phyloP scores from a whole-genome alignment of 2,113 vertebrate species.

The Chloropsis cyanopogon region DNA sequence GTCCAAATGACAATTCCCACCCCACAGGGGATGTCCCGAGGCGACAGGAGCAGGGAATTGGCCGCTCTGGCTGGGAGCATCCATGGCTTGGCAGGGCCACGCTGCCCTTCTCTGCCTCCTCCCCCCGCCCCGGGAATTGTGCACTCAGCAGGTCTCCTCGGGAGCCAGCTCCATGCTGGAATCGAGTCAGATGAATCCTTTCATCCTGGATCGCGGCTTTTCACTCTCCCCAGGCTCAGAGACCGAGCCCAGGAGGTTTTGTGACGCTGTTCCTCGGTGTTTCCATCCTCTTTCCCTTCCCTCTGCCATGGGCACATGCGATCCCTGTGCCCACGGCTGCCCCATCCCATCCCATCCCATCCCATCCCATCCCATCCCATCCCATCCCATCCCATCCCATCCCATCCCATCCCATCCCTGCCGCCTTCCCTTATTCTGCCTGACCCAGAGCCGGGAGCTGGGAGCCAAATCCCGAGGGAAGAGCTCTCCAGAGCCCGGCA shows the following conservation, averaged over 20 bases:
- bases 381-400: neutral
- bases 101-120: neutral
- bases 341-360: too few relatives aligned
- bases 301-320: neutral
- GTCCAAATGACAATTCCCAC: accelerated
- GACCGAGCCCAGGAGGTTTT: neutral
- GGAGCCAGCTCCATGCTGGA: neutral
- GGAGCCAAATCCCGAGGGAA: too few relatives aligned
- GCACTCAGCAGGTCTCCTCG: neutral
- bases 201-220: neutral
- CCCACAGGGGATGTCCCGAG: neutral
- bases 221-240: neutral
- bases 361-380: neutral
- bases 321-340: neutral
- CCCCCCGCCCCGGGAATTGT: accelerated
- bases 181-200: neutral
- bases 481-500: neutral
- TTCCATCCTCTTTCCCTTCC: neutral
- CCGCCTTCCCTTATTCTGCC: neutral
- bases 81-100: neutral
- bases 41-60: neutral
- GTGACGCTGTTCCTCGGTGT: accelerated
- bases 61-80: neutral
- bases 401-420: neutral
- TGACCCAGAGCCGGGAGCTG: neutral